Conservation (phyloP, 2,113 vertebrate species). For the Xyrauchen texanus region DNA sequence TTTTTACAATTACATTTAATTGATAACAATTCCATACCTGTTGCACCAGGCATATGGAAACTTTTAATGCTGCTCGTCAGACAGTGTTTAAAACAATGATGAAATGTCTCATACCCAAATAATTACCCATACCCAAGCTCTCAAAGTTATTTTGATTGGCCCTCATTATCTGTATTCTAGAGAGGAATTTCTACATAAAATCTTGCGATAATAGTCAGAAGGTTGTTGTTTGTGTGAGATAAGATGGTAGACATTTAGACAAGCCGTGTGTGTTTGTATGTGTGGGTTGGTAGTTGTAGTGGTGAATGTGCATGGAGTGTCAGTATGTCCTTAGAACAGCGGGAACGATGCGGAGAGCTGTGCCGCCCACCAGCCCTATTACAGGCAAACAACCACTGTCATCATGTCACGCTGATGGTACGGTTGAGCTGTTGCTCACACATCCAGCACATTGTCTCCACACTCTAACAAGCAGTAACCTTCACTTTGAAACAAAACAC, state of each 20-base stretch:
- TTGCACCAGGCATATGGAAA: too few relatives aligned
- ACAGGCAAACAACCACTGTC: constrained; percentile 35
- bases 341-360: constrained; percentile 32
- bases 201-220: background rate
- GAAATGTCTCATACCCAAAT: constrained; percentile 17
- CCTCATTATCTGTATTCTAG: constrained; percentile 2
- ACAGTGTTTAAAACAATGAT: background rate
- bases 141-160: background rate
- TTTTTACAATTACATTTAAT: too few relatives aligned
- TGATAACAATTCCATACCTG: too few relatives aligned
- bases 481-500: constrained; percentile 15
- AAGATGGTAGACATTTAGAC: constrained; percentile 10
- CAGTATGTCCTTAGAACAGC: constrained; percentile 34
- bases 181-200: background rate
- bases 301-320: constrained; percentile 37
- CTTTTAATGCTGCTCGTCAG: background rate
- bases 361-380: constrained; percentile 34
- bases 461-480: constrained; percentile 14
- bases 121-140: too few relatives aligned
- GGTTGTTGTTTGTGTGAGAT: constrained; percentile 23
- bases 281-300: constrained; percentile 45
- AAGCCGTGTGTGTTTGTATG: constrained; percentile 4
- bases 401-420: constrained; percentile 39
- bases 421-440: constrained; percentile 10
- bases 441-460: constrained; percentile 8